Evolutionary conservation across 1,140 invertebrate species (phyloP), one percentile per base, ranked within the genome.

Genomic region (Drosophila kohkoa): DNA sequence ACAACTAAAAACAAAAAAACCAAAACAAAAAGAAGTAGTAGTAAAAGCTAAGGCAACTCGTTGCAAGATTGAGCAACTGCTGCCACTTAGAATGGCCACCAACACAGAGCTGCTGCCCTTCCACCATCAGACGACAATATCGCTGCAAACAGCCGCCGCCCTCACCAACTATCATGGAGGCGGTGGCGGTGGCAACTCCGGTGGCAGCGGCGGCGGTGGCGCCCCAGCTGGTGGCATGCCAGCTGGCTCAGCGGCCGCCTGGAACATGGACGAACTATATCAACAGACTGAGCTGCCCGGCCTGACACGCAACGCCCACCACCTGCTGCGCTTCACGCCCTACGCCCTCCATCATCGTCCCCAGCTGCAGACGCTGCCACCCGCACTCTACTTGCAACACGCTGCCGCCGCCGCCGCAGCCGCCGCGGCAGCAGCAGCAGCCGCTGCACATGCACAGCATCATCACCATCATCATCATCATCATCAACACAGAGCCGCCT

Each of bases 401-500:
- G 89, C 89, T 6, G 63, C 73, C 0, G 63, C 68, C 11, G 65
- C 64, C 2, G 66, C 77, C 32, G 65, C 75, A 3, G 67, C 91
- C 43, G 67, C 91, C 43, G 85, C 88, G 2, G 86, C 90, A 16
- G 86, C 89, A n/a, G 83, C 85, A 7, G 90, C 90, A 2, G 90
- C 90, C 4, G 90, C 90, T 1, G 90, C 89, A 46, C 81, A 83
- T 66, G 80, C 79, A 28, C 81, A 87, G 49, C 85, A 86, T 13
- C 90, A 92, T 52, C 91, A 81, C 11, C 91, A 91, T 32, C 89
- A 90, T 28, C 91, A 91, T 52, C 83, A 87, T 38, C 85, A 83
- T 67, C 78, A 80, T 45, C 87, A 89, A 70, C 91, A 90, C 94
- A 78, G 95, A 94, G 93, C 95, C 74, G 91, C 93, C 73, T 75